Evolutionary conservation across 2,888 invertebrate genomes (phyloP), one percentile per base, ranked within the genome.

Genomic region (Chaetogeoica ovagalla): DNA sequence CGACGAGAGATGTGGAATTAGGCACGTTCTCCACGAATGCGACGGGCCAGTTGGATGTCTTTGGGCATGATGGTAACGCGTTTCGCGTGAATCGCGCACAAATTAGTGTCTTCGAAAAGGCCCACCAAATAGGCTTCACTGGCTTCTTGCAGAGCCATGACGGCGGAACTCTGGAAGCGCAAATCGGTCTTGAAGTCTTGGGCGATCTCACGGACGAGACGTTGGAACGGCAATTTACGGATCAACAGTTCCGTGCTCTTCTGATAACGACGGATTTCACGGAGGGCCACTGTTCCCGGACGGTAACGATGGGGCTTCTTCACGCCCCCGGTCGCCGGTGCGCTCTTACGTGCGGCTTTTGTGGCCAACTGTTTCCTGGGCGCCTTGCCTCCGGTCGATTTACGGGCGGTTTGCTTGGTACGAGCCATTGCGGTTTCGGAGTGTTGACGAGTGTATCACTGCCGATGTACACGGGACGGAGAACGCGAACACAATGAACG

Each of bases 61-160:
- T 90, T 90, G 19, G 89, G 89, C 89, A 90, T 90, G 84, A 90
- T 90, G 82, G 91, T 91, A 19, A 91, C 91, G 82, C 91, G 87
- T 86, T 91, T 91, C 83, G 91, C 93, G 84, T 93, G 93, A 83
- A 93, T 92, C 59, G 93, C 93, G 85, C 92, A 93, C 84, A 93
- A 86, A 85, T 93, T 93, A 43, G 93, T 93, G 84, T 92, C 92
- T 85, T 92, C 92, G 48, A 48, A 48, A 13, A 48, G 48, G 13
- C 48, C 48, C 13, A 48, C 91, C 48, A 92, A 85, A 84, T 91
- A 89, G 83, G 89, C 89, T 85, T 91, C 87, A 84, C 90, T 88
- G 0, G 89, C 89, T 83, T 89, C 89, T 83, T 85, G 83, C 13
- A 83, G 37, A 19, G 82, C 82, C 73, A 81, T 75, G 15, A 82